These are phyloP conservation scores for Schizaphis graminum DNA, from an alignment of 2,888 invertebrate genomes.

Conservation along the genomic window DNA sequence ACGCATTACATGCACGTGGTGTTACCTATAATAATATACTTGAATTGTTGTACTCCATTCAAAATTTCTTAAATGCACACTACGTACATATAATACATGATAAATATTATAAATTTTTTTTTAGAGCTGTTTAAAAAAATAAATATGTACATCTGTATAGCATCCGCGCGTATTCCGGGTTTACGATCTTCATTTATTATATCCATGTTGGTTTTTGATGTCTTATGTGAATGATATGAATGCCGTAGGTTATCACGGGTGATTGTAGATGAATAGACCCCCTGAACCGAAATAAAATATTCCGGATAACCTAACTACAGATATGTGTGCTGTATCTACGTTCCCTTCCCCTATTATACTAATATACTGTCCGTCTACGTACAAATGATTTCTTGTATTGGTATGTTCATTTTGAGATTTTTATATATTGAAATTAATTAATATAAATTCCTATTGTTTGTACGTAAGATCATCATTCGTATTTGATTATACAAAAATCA, in stretches of 20 bases:
- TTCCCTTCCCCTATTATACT: neutral
- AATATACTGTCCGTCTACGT: neutral
- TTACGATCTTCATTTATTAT: neutral
- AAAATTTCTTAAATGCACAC: neutral
- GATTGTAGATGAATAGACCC: constrained; percentile 2
- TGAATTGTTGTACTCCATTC: neutral
- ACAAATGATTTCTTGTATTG: neutral
- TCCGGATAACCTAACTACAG: neutral
- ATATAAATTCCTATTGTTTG: neutral
- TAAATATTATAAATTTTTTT: neutral
- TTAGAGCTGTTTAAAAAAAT: neutral
- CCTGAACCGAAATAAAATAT: neutral
- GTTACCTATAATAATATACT: neutral
- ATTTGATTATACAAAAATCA: neutral
- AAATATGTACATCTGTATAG: too few species aligned
- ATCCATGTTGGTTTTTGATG: neutral
- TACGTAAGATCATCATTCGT: neutral
- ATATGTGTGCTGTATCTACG: neutral
- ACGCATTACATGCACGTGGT: neutral
- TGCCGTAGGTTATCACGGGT: neutral
- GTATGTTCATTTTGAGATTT: neutral
- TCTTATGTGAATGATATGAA: neutral
- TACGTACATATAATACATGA: neutral
- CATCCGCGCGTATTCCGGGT: neutral
- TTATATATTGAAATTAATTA: neutral